Evolutionary conservation across 1,140 invertebrate species (phyloP), one percentile per base, ranked within the genome.

Genomic region (Drosophila carrolli): DNA sequence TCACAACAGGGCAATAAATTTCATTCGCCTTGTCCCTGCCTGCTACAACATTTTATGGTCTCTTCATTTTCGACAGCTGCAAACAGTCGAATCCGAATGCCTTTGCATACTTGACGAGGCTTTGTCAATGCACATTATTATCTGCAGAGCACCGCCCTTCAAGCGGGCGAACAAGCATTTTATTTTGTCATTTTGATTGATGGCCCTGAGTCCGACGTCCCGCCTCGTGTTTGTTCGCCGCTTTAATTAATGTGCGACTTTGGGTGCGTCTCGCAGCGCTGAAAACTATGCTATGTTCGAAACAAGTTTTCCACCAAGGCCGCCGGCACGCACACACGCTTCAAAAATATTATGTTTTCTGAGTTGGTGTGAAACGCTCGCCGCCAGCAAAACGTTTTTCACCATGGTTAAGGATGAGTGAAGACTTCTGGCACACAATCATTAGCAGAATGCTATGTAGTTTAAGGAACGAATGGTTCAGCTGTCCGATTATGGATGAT

Each of bases 1-100:
- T 84, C 84, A 89, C 84, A 88, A 88, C 84, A 88, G 55, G 65
- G 85, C 77, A 89, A 88, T 89, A 88, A 88, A 88, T 88, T 89
- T 89, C 54, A 78, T 78, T 77, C 43, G 65, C 68, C 57, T 67
- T 83, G 80, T 82, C 59, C 59, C 48, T 54, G 55, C 44, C 46
- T 14, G 59, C 55, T 46, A 60, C 70, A 81, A 75, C 73, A 78
- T 78, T 82, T 82, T 75, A 83, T 78, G 81, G 80, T 65, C 80
- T 70, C 79, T 82, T 81, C 61, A 68, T 68, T 70, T 82, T 77
- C 80, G 74, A 73, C 75, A 62, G 62, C 75, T 66, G 80, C 63
- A 68, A 88, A 70, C 67, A 71, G 51, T 71, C 19, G 65, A 48
- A 57, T 60, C 38, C 70, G 44, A 73, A 60, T 74, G 63, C 54